Evolutionary conservation across 2,888 invertebrate genomes (phyloP).

Genomic region (Abrostola triplasia): DNA sequence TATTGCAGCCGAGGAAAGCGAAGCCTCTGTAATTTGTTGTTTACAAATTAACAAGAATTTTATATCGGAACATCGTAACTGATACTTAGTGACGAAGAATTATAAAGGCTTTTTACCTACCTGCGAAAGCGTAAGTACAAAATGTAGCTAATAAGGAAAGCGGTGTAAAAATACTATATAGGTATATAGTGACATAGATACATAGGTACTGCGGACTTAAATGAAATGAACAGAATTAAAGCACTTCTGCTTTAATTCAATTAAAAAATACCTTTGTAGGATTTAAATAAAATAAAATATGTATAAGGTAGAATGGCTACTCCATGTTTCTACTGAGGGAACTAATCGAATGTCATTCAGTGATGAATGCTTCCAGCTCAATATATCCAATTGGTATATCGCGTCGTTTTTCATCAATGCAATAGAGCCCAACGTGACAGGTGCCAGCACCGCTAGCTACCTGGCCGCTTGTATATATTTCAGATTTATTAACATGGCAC

Average conservation of each 20-base stretch:
- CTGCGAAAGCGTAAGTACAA: too few species aligned
- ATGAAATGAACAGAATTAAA: too few species aligned
- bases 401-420: slow-evolving; percentile 42
- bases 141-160: too few species aligned
- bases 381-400: slow-evolving; percentile 27
- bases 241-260: too few species aligned
- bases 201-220: too few species aligned
- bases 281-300: too few species aligned
- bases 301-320: too few species aligned
- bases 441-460: slow-evolving; percentile 14
- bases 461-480: slow-evolving; percentile 15
- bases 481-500: slow-evolving; percentile 36
- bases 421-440: slow-evolving; percentile 31
- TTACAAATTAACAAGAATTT: slow-evolving; percentile 44
- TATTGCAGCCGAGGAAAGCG: slow-evolving; percentile 62
- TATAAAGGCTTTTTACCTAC: too few species aligned
- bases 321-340: slow-evolving; percentile 16
- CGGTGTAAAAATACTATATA: too few species aligned
- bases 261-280: too few species aligned
- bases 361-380: slow-evolving; percentile 40
- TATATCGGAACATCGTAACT: not conserved
- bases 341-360: slow-evolving; percentile 48
- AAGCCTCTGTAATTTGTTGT: slow-evolving; percentile 54
- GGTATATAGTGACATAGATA: too few species aligned
- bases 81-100: too few species aligned